These are phyloP conservation scores for Campoletis sonorensis DNA, from an alignment of 1,140 invertebrate species.

Conservation along the genomic window DNA sequence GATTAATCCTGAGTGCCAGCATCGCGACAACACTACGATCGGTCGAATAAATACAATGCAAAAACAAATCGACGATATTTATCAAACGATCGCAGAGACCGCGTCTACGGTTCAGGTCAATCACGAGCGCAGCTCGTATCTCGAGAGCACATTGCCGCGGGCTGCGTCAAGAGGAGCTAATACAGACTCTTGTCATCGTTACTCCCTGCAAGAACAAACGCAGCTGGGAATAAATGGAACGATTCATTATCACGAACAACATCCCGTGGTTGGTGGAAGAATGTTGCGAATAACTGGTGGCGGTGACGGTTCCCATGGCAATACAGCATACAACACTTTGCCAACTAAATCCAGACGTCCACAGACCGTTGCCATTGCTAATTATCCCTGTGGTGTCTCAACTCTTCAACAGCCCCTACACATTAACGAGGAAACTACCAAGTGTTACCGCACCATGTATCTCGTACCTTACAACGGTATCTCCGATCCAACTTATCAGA, in stretches of 20 bases:
- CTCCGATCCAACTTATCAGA: slow-evolving; percentile 73
- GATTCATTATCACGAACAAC: slow-evolving; percentile 50
- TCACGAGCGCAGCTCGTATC: slow-evolving; percentile 60
- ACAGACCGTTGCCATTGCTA: slow-evolving; percentile 52
- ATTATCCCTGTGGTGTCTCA: slow-evolving; percentile 48
- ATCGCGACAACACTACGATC: slow-evolving; percentile 65
- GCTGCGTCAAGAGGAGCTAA: not conserved
- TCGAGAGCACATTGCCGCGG: slow-evolving; percentile 64
- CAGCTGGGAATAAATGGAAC: not conserved
- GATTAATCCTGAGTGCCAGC: slow-evolving; percentile 46
- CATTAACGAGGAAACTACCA: slow-evolving; percentile 58
- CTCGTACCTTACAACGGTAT: slow-evolving; percentile 84
- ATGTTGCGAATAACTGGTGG: slow-evolving; percentile 64
- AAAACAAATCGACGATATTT: slow-evolving; percentile 72
- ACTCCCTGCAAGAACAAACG: slow-evolving; percentile 38
- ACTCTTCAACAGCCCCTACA: slow-evolving; percentile 47
- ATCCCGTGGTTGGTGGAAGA: slow-evolving; percentile 52
- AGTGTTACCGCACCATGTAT: slow-evolving; percentile 81
- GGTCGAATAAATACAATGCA: slow-evolving; percentile 73
- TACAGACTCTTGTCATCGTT: slow-evolving; percentile 50
- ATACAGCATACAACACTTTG: slow-evolving; percentile 57
- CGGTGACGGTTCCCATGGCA: slow-evolving; percentile 53
- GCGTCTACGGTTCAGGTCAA: slow-evolving; percentile 59
- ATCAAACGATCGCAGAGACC: slow-evolving; percentile 72
- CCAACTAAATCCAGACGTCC: slow-evolving; percentile 62